phyloP scores from a whole-genome alignment of 2,113 vertebrate genomes.

The Irena cyanogastra region DNA sequence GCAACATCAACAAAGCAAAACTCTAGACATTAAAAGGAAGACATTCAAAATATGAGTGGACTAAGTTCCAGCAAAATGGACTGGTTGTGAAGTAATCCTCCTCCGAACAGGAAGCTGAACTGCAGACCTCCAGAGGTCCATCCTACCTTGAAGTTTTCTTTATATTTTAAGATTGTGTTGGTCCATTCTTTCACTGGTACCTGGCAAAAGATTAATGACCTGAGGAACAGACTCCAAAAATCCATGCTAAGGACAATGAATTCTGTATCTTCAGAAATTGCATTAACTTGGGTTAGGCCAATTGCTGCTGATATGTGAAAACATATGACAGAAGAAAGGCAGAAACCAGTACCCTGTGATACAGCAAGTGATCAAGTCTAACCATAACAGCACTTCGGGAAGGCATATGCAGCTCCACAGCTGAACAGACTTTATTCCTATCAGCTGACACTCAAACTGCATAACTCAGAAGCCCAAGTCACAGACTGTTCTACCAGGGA shows the following conservation, averaged over 20 bases:
- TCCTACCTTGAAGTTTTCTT: neutral
- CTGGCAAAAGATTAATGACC: neutral
- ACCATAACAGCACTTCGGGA: neutral
- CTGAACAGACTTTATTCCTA: neutral
- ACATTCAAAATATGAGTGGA: neutral
- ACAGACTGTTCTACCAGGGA: neutral
- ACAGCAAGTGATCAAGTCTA: neutral
- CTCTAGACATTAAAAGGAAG: neutral
- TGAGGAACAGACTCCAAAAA: neutral
- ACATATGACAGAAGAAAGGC: neutral
- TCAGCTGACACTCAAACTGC: neutral
- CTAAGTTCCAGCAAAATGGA: neutral
- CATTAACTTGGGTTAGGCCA: neutral
- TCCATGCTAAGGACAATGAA: neutral
- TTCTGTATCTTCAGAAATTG: neutral
- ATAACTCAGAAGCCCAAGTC: neutral
- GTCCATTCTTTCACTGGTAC: neutral
- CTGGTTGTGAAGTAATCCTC: neutral
- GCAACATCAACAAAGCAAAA: neutral
- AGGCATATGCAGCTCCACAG: neutral
- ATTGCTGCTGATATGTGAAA: neutral
- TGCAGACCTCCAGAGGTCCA: neutral
- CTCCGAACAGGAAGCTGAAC: neutral
- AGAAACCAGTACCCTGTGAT: neutral
- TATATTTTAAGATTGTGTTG: neutral